These are phyloP conservation scores for Paracanthobrama guichenoti DNA, from an alignment of 2,113 vertebrate species.

Conservation along the genomic window DNA sequence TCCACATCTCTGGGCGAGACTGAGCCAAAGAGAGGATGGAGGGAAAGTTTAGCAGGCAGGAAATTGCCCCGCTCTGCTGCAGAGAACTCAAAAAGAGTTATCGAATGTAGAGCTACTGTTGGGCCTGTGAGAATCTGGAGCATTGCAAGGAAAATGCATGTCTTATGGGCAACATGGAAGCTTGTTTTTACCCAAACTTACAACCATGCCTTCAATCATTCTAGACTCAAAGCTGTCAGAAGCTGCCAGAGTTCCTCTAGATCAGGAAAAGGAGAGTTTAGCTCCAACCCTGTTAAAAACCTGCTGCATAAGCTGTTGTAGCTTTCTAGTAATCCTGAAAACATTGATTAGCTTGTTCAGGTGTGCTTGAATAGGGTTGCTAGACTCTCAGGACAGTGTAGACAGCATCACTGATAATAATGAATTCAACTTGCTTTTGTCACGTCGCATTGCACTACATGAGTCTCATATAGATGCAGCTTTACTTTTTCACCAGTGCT, in stretches of 20 bases:
- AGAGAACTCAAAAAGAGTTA: conserved; percentile 30
- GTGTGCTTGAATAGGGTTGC: no score
- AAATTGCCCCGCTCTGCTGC: conserved; percentile 48
- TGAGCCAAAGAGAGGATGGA: conserved; percentile 30
- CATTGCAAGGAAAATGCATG: conserved; percentile 2
- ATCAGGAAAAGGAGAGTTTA: background rate
- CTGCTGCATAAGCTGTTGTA: no score
- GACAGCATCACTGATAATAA: no score
- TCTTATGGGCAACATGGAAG: conserved; percentile 5
- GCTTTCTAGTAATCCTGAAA: no score
- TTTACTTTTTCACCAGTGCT: background rate
- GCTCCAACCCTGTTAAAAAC: no score
- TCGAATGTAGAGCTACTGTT: conserved; percentile 36
- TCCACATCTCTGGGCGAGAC: conserved; percentile 49
- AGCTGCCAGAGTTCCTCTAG: background rate
- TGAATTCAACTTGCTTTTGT: no score
- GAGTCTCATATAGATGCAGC: no score
- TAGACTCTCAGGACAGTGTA: no score
- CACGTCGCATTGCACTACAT: no score
- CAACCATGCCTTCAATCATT: background rate
- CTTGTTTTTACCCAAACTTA: conserved; percentile 9
- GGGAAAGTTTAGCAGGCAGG: conserved; percentile 36
- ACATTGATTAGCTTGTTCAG: no score
- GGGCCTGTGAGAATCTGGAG: background rate
- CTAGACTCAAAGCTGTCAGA: conserved; percentile 11